Evolutionary conservation across 2,888 invertebrate species (phyloP).

Genomic region (Lepetodrilus schrolli): DNA sequence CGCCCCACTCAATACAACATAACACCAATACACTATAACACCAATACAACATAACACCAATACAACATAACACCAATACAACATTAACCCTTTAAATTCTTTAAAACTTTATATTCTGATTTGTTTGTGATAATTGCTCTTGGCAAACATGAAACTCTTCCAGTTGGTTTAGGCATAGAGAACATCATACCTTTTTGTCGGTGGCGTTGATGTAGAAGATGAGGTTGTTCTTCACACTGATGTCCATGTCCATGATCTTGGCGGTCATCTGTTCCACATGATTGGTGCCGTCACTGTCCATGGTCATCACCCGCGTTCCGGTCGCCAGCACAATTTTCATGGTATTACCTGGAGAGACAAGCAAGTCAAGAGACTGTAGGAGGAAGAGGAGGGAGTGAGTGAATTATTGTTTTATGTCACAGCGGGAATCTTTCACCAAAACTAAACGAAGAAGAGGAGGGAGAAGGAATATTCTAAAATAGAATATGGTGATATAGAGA

Average conservation of each 20-base stretch:
- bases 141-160: no score
- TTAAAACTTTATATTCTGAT: no score
- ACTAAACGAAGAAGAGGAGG: no score
- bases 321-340: slow-evolving; percentile 56
- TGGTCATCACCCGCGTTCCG: slow-evolving; percentile 49
- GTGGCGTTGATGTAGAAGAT: slow-evolving; percentile 64
- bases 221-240: slow-evolving; percentile 50
- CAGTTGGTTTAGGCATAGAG: no score
- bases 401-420: not conserved
- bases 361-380: not conserved
- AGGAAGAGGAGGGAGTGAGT: not conserved
- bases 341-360: slow-evolving; percentile 41
- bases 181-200: slow-evolving; percentile 54
- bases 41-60: no score
- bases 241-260: slow-evolving; percentile 56
- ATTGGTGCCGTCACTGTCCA: slow-evolving; percentile 52
- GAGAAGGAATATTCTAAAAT: no score
- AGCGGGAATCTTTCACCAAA: no score
- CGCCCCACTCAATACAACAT: no score
- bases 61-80: no score
- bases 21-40: no score
- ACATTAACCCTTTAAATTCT: no score
- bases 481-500: not conserved
- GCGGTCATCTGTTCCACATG: slow-evolving; percentile 39
- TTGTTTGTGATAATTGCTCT: no score